A percentile compares a stretch with the other conserved stretches of the same genome.
These are phyloP conservation scores for Indri indri DNA, from an alignment of 2,113 vertebrate species.

Conservation along the genomic window DNA sequence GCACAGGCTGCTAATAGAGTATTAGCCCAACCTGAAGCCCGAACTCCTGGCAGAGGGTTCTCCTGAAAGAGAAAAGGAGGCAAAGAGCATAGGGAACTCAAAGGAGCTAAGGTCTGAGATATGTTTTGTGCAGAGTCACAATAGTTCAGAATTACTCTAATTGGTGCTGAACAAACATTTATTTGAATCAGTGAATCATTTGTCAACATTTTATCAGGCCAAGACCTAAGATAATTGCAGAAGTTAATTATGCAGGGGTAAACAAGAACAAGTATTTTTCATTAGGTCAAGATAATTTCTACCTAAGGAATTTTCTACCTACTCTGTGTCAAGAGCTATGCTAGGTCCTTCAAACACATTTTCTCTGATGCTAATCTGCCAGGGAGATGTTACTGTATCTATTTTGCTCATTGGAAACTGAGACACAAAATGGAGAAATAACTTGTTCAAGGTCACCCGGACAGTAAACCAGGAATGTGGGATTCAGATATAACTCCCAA, in stretches of 20 bases:
- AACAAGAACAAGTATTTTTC: not conserved
- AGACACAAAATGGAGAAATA: slow-evolving; percentile 12
- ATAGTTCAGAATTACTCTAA: not conserved
- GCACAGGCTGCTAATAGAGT: not conserved
- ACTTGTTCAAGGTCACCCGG: not conserved
- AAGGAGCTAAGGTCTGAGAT: not conserved
- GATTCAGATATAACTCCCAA: not conserved
- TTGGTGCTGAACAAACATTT: not conserved
- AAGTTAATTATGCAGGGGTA: not conserved
- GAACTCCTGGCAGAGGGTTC: not conserved
- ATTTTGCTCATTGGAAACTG: not conserved
- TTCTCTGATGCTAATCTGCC: not conserved
- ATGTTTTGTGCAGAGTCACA: not conserved
- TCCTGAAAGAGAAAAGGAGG: not conserved
- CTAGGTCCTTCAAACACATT: not conserved
- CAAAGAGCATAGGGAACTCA: not conserved
- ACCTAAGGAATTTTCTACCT: slow-evolving; percentile 26
- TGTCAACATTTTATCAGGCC: slow-evolving; percentile 1
- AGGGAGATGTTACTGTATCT: slow-evolving; percentile 11
- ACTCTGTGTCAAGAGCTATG: not conserved
- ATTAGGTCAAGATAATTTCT: slow-evolving; percentile 26
- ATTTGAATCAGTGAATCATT: not conserved
- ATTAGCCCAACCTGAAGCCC: not conserved
- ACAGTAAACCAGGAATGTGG: not conserved
- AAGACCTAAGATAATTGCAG: not conserved